Evolutionary conservation across 1,140 invertebrate species (phyloP).

Genomic region (Wasmannia auropunctata): DNA sequence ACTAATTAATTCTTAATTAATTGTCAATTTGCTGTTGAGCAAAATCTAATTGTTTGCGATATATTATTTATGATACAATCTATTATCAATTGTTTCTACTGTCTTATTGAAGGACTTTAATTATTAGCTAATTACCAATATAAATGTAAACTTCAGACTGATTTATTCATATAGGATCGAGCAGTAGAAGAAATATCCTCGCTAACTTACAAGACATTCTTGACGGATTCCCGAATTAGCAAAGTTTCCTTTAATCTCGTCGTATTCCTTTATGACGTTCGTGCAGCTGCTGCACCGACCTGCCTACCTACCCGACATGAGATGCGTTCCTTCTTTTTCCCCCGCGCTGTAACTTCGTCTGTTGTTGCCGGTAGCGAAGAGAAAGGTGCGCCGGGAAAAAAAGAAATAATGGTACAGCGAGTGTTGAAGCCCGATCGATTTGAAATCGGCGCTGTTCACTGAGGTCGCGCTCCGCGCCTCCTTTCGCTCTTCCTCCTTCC

Average conservation of each 20-base stretch:
- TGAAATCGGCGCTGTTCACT: constrained; percentile 33
- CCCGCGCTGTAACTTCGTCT: background rate
- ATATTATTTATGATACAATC: background rate
- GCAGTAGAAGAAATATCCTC: background rate
- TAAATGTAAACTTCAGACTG: background rate
- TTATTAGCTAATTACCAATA: background rate
- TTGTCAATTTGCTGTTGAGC: background rate
- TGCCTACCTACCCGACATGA: background rate
- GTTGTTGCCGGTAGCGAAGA: background rate
- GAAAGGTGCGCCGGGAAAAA: constrained; percentile 14
- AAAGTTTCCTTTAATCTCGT: constrained; percentile 21
- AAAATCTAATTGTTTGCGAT: background rate
- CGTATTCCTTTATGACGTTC: background rate
- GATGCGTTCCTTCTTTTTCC: background rate
- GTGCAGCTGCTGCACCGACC: background rate
- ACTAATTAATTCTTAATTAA: background rate
- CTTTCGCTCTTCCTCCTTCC: constrained; percentile 51
- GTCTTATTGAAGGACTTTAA: background rate
- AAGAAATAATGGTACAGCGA: constrained; percentile 45
- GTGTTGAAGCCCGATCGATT: constrained; percentile 46
- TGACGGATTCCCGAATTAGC: constrained; percentile 33
- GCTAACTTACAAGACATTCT: background rate
- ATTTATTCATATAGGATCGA: background rate
- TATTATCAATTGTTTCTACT: background rate
- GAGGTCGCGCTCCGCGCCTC: constrained; percentile 12